Conservation (phyloP, 2,113 vertebrate species). For the Nibea albiflora region DNA sequence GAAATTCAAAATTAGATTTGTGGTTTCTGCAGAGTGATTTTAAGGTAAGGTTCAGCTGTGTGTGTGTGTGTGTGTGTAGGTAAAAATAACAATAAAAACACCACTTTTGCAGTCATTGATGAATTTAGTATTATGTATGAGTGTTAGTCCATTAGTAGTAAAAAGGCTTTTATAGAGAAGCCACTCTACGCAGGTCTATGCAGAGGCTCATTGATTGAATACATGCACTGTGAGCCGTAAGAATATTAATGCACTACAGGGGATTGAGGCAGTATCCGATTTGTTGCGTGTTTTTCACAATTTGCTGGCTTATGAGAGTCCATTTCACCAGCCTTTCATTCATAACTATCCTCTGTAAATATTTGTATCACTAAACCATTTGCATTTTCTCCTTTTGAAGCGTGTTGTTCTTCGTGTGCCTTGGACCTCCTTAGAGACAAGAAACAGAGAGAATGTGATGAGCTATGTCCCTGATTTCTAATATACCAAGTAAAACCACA, state of each 20-base stretch:
- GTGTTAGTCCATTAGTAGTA: constrained; percentile 2
- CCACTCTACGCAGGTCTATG: not conserved
- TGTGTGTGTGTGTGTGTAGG: too few relatives aligned
- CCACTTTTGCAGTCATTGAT: constrained; percentile 8
- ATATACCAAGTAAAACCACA: constrained; percentile 35
- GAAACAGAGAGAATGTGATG: constrained; percentile 8
- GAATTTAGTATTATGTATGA: constrained; percentile 25
- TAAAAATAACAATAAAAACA: constrained; percentile 9
- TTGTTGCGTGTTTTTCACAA: not conserved
- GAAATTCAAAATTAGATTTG: not conserved
- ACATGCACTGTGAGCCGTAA: not conserved
- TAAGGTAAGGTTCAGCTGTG: not conserved
- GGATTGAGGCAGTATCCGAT: not conserved
- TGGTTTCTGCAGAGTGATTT: not conserved
- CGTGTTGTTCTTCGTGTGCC: not conserved
- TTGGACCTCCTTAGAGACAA: constrained; percentile 16
- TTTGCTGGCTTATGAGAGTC: not conserved
- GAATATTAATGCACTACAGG: not conserved
- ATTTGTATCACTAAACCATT: constrained; percentile 22
- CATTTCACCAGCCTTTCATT: not conserved
- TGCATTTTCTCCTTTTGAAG: constrained; percentile 31
- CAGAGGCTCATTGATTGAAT: constrained; percentile 31
- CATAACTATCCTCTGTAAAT: not conserved
- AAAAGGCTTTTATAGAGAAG: constrained; percentile 16
- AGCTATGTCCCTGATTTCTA: constrained; percentile 34